Evolutionary conservation across 2,113 vertebrate genomes (phyloP).

Genomic region (Henicopernis longicauda): DNA sequence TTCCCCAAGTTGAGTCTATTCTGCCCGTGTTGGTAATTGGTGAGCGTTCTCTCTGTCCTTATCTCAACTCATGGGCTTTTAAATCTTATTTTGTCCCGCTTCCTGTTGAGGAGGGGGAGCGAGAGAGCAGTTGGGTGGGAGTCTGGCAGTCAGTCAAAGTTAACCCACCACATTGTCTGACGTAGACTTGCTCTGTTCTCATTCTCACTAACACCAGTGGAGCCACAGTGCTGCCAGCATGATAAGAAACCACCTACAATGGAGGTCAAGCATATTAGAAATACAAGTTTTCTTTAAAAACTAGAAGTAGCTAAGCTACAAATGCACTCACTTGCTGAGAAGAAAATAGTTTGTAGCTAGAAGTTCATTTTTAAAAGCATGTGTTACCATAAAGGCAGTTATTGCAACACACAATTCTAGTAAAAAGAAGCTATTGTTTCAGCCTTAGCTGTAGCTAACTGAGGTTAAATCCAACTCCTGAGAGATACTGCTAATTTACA

Average conservation of each 20-base stretch:
- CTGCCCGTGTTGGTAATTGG: fast-evolving
- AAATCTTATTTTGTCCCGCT: neutral
- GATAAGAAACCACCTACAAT: neutral
- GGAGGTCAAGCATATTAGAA: neutral
- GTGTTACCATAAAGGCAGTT: neutral
- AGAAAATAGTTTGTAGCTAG: neutral
- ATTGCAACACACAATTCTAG: neutral
- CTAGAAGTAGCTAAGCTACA: neutral
- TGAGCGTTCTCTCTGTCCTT: neutral
- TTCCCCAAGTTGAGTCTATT: neutral
- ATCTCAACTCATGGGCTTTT: neutral
- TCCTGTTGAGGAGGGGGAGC: neutral
- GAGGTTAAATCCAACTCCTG: neutral
- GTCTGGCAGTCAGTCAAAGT: neutral
- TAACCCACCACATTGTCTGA: neutral
- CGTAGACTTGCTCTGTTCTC: neutral
- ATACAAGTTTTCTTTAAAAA: neutral
- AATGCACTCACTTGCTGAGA: neutral
- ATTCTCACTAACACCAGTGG: neutral
- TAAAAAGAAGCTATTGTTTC: neutral
- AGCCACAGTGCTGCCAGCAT: neutral
- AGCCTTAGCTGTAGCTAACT: neutral
- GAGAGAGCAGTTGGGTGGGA: neutral
- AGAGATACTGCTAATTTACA: neutral
- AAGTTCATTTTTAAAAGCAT: neutral